Base-by-base conservation (phyloP, 1,140 invertebrate genomes). In the Holotrichia oblita region DNA sequence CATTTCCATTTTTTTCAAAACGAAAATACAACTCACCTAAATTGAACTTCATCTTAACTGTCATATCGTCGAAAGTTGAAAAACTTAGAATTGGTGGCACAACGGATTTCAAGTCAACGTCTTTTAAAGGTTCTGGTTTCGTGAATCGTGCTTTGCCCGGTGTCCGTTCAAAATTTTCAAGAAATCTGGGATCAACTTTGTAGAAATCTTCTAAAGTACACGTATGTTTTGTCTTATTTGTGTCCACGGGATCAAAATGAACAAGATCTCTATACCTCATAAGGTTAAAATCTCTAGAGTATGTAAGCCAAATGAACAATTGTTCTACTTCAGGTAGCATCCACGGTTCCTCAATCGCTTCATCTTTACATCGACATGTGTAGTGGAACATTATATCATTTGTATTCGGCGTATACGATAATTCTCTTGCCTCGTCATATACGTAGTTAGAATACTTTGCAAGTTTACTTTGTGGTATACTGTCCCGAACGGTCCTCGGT, bases 291-390 rank as follows among this genome's bases (percentile, higher is more conserved):
- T 76, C 69, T 10, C 27, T 64, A 20, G 79, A 73, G 34, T 80
- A 78, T 3, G 79, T 44, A 40, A 85, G 82, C 80, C 79, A 83
- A 42, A 80, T 78, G 75, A 82, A 83, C 17, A 85, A 73, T 74
- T 83, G 78, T 61, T 86, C 83, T 7, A 85, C 83, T 80, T 85
- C 85, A 14, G 83, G 81, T 72, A 84, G 40, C 82, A 85, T 84
- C 85, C 85, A 87, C 9, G 85, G 83, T 79, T 87, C 86, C 10
- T 79, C 81, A 20, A 42, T 73, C 1, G 48, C 40, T 20, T 42
- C 61, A 34, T 41, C 41, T 42, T 79, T 79, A 61, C 72, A 74
- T 27, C 59, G 55, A 74, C 80, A 79, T 1, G 79, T 79, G 80
- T 79, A 77, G 34, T 74, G 73, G 64, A 80, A 79, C 24, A 40